phyloP scores from a whole-genome alignment of 2,888 invertebrate genomes.

The Cerastis leucographa region DNA sequence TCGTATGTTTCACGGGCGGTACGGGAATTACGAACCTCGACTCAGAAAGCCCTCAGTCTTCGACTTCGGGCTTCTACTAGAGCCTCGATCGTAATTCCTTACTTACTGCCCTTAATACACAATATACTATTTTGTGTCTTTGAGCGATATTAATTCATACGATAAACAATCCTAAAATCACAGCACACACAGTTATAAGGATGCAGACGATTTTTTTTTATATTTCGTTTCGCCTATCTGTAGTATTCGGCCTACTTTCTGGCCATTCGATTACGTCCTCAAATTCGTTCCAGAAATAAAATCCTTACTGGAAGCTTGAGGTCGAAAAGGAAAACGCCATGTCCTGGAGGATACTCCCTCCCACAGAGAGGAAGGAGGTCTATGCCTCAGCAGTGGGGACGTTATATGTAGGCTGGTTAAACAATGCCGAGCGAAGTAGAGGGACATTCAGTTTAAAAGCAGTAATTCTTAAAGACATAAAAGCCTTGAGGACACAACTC shows the following conservation, averaged over 20 bases:
- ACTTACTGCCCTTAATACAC: too few species aligned
- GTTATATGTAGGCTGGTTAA: not conserved
- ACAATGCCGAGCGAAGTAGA: not conserved
- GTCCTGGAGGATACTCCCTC: not conserved
- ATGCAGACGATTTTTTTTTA: not conserved
- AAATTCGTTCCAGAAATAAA: not conserved
- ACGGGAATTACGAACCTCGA: too few species aligned
- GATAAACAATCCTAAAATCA: not conserved
- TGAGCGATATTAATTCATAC: not conserved
- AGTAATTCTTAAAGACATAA: not conserved
- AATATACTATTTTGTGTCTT: too few species aligned
- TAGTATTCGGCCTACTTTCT: not conserved
- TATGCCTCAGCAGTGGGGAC: not conserved
- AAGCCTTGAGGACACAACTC: not conserved
- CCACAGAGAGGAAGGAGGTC: not conserved
- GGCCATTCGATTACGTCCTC: not conserved
- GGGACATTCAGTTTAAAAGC: not conserved
- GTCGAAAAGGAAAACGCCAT: not conserved
- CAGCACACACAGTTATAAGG: not conserved
- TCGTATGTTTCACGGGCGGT: too few species aligned
- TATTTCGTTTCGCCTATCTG: not conserved
- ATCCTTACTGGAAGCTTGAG: not conserved
- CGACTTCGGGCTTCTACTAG: too few species aligned
- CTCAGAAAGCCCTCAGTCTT: too few species aligned
- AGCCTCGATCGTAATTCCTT: too few species aligned